phyloP scores from a whole-genome alignment of 2,113 vertebrate species.

The Rana temporaria region DNA sequence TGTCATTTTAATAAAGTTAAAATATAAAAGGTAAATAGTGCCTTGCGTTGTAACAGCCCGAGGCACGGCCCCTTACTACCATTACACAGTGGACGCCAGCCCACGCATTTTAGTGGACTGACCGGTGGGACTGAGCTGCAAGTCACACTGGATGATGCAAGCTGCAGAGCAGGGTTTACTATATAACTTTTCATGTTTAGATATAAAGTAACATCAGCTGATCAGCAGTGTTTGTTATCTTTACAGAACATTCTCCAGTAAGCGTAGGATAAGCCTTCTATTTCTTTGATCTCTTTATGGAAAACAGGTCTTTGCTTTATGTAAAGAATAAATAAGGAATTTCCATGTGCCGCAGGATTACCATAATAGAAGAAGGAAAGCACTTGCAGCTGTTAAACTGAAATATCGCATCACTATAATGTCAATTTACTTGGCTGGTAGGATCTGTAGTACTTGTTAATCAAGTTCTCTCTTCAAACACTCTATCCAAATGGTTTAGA shows the following conservation, averaged over 20 bases:
- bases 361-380: not conserved
- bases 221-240: not conserved
- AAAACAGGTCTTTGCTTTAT: not conserved
- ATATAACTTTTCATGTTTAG: not conserved
- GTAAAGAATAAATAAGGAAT: not conserved
- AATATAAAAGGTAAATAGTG: too few relatives aligned
- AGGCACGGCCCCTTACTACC: too few relatives aligned
- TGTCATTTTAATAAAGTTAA: too few relatives aligned
- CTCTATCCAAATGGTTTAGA: not conserved
- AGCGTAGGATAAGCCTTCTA: not conserved
- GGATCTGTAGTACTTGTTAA: not conserved
- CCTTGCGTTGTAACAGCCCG: too few relatives aligned
- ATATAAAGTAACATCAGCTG: not conserved
- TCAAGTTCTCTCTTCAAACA: constrained; percentile 9
- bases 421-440: not conserved
- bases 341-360: not conserved
- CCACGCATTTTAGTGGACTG: too few relatives aligned
- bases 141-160: not conserved
- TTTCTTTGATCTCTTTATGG: not conserved
- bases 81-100: too few relatives aligned
- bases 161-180: not conserved
- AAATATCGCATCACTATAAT: not conserved
- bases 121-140: not conserved
- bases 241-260: not conserved
- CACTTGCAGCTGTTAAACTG: constrained; percentile 1